Conservation (phyloP, 1,140 invertebrate genomes). For the Panulirus ornatus region DNA sequence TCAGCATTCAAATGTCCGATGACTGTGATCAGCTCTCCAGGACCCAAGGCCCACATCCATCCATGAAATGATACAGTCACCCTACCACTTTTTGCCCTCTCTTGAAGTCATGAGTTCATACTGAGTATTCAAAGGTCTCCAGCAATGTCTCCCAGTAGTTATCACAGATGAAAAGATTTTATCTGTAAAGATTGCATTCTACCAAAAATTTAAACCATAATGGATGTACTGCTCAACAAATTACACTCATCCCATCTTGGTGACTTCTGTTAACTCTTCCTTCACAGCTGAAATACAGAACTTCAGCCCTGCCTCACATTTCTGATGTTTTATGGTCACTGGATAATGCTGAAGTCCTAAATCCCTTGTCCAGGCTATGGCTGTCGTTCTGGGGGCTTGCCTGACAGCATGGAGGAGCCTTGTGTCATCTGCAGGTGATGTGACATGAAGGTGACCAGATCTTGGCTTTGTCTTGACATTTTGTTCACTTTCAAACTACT, state of each 20-base stretch:
- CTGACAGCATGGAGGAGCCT: no score
- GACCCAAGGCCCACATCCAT: conserved; percentile 18
- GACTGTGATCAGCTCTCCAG: background rate
- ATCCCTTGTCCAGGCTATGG: background rate
- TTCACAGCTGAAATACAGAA: background rate
- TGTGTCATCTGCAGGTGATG: no score
- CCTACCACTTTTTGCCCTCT: background rate
- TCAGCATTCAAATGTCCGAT: background rate
- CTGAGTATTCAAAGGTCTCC: background rate
- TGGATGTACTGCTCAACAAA: background rate
- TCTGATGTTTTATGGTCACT: background rate
- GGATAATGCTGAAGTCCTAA: background rate
- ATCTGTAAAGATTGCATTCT: conserved; percentile 22
- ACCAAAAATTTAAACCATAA: conserved; percentile 2
- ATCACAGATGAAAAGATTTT: background rate
- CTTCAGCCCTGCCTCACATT: background rate
- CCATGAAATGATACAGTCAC: background rate
- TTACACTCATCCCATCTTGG: background rate
- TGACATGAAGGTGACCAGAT: no score
- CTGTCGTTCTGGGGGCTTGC: no score
- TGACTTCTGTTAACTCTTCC: conserved; percentile 4
- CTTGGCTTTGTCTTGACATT: no score
- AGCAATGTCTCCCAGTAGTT: background rate
- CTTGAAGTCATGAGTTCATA: background rate
- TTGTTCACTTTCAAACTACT: background rate